These are phyloP conservation scores for Decapterus maruadsi DNA, from an alignment of 2,797 vertebrate species.

Conservation along the genomic window DNA sequence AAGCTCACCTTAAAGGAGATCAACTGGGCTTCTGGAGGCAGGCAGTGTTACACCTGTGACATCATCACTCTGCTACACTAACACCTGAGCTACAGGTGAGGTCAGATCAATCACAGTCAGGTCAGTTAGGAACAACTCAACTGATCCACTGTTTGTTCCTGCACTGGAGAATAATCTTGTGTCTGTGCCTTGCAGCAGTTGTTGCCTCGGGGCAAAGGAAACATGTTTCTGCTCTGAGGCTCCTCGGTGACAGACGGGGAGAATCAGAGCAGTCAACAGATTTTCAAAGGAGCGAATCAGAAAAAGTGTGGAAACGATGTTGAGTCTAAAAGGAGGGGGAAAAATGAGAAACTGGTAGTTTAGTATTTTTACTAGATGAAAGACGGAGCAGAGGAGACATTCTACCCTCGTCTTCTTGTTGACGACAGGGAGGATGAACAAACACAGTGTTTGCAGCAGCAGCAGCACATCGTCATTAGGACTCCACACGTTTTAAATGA, in stretches of 20 bases:
- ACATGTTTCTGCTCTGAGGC: conserved; percentile 42
- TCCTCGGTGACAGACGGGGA: conserved; percentile 41
- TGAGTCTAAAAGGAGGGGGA: conserved; percentile 31
- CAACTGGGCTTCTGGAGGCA: too few relatives aligned
- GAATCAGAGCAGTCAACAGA: conserved; percentile 21
- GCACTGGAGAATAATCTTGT: conserved; percentile 9
- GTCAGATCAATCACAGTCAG: too few relatives aligned
- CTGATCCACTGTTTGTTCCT: not conserved
- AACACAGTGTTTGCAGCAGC: conserved; percentile 9
- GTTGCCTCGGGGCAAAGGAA: conserved; percentile 44
- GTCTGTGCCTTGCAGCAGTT: conserved; percentile 31
- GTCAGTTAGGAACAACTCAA: not conserved
- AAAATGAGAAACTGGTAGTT: conserved; percentile 21
- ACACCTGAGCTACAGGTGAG: too few relatives aligned
- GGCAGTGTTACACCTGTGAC: too few relatives aligned
- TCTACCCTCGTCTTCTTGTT: conserved; percentile 55
- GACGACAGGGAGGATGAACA: conserved; percentile 58
- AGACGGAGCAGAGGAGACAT: conserved; percentile 52
- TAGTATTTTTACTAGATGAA: conserved; percentile 54
- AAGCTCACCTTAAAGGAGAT: too few relatives aligned
- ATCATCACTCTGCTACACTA: too few relatives aligned
- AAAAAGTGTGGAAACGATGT: conserved; percentile 54
- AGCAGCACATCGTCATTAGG: conserved; percentile 55
- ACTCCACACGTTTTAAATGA: conserved; percentile 61
- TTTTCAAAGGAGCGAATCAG: conserved; percentile 56